Base-by-base conservation (phyloP, 1,140 invertebrate species). In the Popillia japonica region DNA sequence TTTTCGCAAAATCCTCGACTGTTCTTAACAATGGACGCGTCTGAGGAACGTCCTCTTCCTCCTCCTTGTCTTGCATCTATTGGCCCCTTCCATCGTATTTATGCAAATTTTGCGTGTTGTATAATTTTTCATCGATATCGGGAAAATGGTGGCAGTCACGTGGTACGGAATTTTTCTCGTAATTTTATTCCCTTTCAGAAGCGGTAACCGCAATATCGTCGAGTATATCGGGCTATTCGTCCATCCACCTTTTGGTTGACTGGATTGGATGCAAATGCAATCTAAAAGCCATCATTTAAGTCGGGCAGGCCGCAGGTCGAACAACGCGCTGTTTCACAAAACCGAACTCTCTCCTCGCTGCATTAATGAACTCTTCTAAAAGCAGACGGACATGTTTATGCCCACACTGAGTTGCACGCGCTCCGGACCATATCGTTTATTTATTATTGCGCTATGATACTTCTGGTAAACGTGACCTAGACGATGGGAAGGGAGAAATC, bases 311-410 rank as follows among this genome's bases (percentile, higher is more conserved):
- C 84, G 80, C 80, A 79, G 82, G 83, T 82, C 81, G 80, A 83
- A 83, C n/a, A n/a, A n/a, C n/a, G n/a, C 84, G 81, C 83, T 83
- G 83, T 85, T 84, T 83, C 61, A 83, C 83, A 82, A 83, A 84
- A 85, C 83, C 61, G 61, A 64, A 64, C 61, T 83, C 81, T 83
- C 83, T n/a, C n/a, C n/a, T n/a, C n/a, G n/a, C n/a, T 85, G 83
- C 84, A 85, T 85, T 85, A 85, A 85, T 85, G 84, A 85, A 85
- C 84, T 85, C 82, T 81, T 85, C 83, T 83, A 85, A 82, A 85
- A 77, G 80, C 80, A 72, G 80, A 80, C 83, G 82, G 84, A 84
- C 83, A 85, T 84, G 83, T 85, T 85, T 85, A 84, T 84, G 81
- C 83, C 82, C 81, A 85, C 83, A 83, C 80, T 81, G 80, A 84